Base-by-base conservation (phyloP, 1,140 invertebrate species). In the Stenopsyche tienmushanensis region DNA sequence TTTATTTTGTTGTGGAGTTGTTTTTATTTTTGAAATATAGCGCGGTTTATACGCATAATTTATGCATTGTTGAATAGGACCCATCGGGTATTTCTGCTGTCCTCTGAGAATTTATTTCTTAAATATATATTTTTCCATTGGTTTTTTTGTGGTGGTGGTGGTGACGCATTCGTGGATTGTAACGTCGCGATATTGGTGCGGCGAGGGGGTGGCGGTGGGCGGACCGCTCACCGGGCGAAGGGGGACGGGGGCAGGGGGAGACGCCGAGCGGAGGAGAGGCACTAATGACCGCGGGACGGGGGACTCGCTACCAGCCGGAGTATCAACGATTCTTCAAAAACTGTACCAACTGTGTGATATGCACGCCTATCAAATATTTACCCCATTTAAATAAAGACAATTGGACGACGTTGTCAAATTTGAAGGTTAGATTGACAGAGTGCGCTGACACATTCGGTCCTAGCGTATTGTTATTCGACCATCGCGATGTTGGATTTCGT, bases 211-310 rank as follows among this genome's bases (percentile, higher is more conserved):
- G 29, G 26, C 47, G 24, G 58, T 21, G 29, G 23, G 26, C 55
- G 21, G 41, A 41, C 24, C 49, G 55, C 13, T 23, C 13, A 21
- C 2, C 23, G 18, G 26, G 44, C 9, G 20, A n/a, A 44, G 44
- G 7, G 54, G 26, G 44, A 50, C 17, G 10, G 24, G 21, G 15
- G 21, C 23, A 34, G 13, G 13, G 55, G 62, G 34, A n/a, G n/a
- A n/a, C n/a, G n/a, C n/a, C n/a, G n/a, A n/a, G n/a, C n/a, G n/a
- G n/a, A n/a, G n/a, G 25, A 59, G 63, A 62, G 57, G 63, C 57
- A 29, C 69, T 71, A 71, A 71, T 71, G 69, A 71, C 69, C 69
- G 69, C 69, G 69, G 69, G 69, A 71, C 65, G 69, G 63, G 59
- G 44, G 63, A 23, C 39, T 21, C 53, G 29, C 39, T 53, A 57